phyloP scores from a whole-genome alignment of 2,113 vertebrate genomes.

The Eurystomus gularis region DNA sequence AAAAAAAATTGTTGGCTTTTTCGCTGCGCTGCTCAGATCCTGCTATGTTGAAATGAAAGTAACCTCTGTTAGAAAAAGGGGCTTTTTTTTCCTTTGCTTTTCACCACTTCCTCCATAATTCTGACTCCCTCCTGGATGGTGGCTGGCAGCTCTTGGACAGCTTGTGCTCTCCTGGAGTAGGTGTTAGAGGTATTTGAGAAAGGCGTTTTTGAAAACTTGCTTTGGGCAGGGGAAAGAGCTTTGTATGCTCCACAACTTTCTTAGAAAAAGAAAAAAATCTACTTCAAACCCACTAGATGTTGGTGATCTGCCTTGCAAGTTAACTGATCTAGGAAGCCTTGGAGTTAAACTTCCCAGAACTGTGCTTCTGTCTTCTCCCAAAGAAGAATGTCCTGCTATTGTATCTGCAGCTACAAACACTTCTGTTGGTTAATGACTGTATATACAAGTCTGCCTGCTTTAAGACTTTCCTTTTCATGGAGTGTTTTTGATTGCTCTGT shows the following conservation, averaged over 20 bases:
- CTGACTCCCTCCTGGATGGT: neutral
- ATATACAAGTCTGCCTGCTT: neutral
- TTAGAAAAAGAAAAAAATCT: neutral
- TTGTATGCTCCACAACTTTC: neutral
- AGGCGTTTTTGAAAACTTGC: neutral
- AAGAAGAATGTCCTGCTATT: neutral
- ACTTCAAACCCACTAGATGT: neutral
- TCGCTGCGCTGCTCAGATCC: neutral
- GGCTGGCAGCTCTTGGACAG: neutral
- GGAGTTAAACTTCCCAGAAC: neutral
- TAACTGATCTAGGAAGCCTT: neutral
- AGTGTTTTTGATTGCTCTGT: neutral
- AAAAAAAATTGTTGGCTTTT: neutral
- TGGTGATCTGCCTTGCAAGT: neutral
- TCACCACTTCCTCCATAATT: neutral
- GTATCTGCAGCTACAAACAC: neutral
- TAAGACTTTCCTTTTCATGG: neutral
- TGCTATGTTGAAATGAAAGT: conserved; percentile 10
- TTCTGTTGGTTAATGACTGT: neutral
- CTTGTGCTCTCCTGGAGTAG: neutral
- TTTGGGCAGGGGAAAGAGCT: neutral
- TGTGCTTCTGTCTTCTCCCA: neutral
- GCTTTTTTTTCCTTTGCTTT: neutral
- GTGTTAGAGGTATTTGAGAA: neutral
- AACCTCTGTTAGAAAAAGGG: neutral